phyloP scores from a whole-genome alignment of 2,113 vertebrate genomes.

The Rhadina sibilatrix region DNA sequence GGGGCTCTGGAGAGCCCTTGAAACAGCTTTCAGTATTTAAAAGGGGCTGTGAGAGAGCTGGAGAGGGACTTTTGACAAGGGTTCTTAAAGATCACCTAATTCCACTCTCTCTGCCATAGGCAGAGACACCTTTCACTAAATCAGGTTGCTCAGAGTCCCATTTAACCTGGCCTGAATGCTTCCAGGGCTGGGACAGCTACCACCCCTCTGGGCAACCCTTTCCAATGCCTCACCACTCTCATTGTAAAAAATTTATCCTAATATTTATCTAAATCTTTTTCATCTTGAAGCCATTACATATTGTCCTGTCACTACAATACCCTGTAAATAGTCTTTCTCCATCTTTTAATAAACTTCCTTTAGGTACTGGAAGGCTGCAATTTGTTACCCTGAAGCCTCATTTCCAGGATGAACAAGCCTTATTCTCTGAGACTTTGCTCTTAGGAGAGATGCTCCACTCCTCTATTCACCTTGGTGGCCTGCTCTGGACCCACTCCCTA shows the following conservation, averaged over 20 bases:
- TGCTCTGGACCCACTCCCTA: not conserved
- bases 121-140: too few species aligned
- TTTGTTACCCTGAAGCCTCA: not conserved
- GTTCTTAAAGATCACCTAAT: not conserved
- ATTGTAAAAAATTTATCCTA: not conserved
- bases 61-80: not conserved
- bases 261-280: not conserved
- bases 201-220: not conserved
- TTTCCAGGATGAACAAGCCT: not conserved
- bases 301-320: not conserved
- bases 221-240: not conserved
- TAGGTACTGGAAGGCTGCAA: rapidly evolving
- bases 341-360: not conserved
- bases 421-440: too few species aligned
- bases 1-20: not conserved
- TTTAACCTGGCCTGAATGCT: not conserved
- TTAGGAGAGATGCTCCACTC: not conserved
- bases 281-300: not conserved
- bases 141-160: not conserved
- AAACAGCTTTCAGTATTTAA: not conserved
- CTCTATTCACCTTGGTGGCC: not conserved
- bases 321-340: not conserved
- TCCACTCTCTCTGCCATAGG: not conserved
- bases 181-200: not conserved
- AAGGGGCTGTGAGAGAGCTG: not conserved